These are phyloP conservation scores for Laodelphax striatellus DNA, from an alignment of 1,140 invertebrate genomes.

Conservation along the genomic window DNA sequence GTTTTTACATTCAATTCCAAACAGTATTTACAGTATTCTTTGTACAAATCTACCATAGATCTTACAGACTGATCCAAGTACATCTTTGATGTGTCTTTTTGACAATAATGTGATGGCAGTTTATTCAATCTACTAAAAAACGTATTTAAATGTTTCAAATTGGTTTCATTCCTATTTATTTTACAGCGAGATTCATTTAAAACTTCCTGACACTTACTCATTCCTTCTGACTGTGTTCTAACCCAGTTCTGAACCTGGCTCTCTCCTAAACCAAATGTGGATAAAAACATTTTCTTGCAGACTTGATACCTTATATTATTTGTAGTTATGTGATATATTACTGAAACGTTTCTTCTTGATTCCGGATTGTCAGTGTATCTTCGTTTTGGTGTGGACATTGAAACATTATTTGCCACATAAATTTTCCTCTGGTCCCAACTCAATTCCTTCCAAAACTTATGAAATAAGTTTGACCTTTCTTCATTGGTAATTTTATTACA, in stretches of 20 bases:
- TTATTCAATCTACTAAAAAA: constrained; percentile 9
- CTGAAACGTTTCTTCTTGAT: constrained; percentile 4
- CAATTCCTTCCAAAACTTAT: constrained; percentile 6
- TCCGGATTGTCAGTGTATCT: constrained; percentile 1
- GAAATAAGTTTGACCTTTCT: constrained; percentile 2
- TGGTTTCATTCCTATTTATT: not conserved
- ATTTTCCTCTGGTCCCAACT: constrained; percentile 6
- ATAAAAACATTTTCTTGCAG: constrained; percentile 7
- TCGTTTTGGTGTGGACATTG: not conserved
- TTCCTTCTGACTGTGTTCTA: not conserved
- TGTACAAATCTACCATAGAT: not conserved
- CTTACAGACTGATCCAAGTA: constrained; percentile 12
- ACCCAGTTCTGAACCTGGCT: constrained; percentile 5
- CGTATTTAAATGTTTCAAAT: not conserved
- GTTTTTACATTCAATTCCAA: too few relatives aligned
- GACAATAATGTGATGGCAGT: constrained; percentile 12
- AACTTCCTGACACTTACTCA: not conserved
- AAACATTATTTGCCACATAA: constrained; percentile 1
- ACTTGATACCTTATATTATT: not conserved
- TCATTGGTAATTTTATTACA: not conserved
- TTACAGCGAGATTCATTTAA: not conserved
- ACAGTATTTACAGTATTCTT: constrained; percentile 5
- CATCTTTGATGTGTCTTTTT: constrained; percentile 7
- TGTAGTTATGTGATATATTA: constrained; percentile 2
- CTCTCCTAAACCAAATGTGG: constrained; percentile 3